Evolutionary conservation across 2,797 vertebrate species (phyloP), one percentile per base, ranked within the genome.

Genomic region (Triplophysa bombifrons): DNA sequence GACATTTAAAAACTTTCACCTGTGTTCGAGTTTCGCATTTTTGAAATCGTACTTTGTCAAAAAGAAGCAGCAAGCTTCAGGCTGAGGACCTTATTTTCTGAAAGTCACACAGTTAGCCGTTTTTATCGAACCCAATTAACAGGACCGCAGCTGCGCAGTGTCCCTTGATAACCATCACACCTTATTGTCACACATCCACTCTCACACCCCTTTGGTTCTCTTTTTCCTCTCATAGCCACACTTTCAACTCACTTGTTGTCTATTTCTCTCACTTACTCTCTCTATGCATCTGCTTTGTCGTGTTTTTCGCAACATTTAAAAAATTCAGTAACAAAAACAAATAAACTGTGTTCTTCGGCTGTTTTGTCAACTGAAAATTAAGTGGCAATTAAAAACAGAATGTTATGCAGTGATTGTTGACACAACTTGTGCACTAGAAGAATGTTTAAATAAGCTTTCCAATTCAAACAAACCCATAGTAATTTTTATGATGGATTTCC

Each of bases 81-180:
- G 30, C 41, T 55, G 25, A 56, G 51, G 48, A 72, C 73, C 74
- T 41, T 72, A 66, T 78, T 66, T 70, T 70, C 34, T 20, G 25
- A 77, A 71, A 75, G 69, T 83, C 74, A 78, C 50, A 82, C 70
- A 82, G 75, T 84, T 84, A 85, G 80, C 61, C 58, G 76, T 78
- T 80, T 84, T 66, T 71, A 81, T 87, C 73, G 56, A 84, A 86
- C 80, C 63, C 72, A 83, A 86, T 83, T 85, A 80, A 72, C 81
- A 83, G 50, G 61, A 66, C 50, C 71, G 77, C 81, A 84, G 77
- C 76, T 64, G 72, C 76, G 77, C 76, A 72, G 67, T 73, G 65
- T 84, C 84, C 81, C 72, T 70, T 72, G 78, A 84, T 60, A 74
- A 55, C 55, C 73, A 80, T 83, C 85, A 83, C 81, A 82, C 80